Evolutionary conservation across 2,888 invertebrate species (phyloP).

Genomic region (Cristatella mucedo): DNA sequence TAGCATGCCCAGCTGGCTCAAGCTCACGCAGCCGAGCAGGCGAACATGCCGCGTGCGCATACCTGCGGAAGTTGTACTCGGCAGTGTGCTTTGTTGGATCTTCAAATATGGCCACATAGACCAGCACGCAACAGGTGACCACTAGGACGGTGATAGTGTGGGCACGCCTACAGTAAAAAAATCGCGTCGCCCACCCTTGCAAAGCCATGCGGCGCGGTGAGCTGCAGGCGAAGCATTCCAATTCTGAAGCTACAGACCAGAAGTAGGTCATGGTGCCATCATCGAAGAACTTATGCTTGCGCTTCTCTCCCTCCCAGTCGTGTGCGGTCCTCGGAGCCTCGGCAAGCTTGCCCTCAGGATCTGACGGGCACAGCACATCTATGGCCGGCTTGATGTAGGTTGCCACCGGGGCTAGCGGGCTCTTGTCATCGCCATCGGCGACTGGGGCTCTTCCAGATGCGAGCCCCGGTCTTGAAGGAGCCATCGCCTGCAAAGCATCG

Average conservation of each 20-base stretch:
- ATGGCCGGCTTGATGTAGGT: too few relatives aligned
- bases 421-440: too few relatives aligned
- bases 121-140: constrained; percentile 38
- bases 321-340: constrained; percentile 23
- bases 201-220: not conserved
- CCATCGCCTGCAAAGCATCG: too few relatives aligned
- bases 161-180: constrained; percentile 38
- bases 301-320: constrained; percentile 38
- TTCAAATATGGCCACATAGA: constrained; percentile 43
- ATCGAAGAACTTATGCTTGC: constrained; percentile 35
- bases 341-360: too few relatives aligned
- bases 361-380: too few relatives aligned
- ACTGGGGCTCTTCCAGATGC: too few relatives aligned
- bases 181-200: not conserved
- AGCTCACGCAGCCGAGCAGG: too few relatives aligned
- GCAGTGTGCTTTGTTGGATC: constrained; percentile 25
- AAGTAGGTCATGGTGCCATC: constrained; percentile 44
- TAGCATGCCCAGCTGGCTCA: too few relatives aligned
- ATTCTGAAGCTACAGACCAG: constrained; percentile 32
- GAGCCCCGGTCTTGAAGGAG: too few relatives aligned
- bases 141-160: constrained; percentile 43
- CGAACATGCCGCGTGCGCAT: too few relatives aligned
- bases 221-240: not conserved
- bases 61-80: constrained; percentile 43
- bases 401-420: too few relatives aligned